A percentile compares a stretch with the other conserved stretches of the same genome.
These are phyloP conservation scores for Brachionus asplanchnoidis DNA, from an alignment of 1,140 invertebrate genomes.

Conservation along the genomic window DNA sequence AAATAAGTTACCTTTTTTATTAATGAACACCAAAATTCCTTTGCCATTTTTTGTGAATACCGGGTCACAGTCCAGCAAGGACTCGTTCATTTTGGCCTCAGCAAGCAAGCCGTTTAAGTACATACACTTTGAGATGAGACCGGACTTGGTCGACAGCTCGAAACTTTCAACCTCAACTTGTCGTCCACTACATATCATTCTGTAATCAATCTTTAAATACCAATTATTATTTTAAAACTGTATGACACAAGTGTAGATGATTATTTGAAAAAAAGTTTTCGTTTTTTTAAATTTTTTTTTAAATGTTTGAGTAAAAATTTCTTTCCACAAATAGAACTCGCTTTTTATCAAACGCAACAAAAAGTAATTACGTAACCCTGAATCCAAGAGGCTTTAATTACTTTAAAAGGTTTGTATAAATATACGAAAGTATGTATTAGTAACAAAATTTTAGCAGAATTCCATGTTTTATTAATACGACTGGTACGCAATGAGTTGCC, in stretches of 20 bases:
- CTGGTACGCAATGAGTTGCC: neutral
- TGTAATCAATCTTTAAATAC: constrained; percentile 34
- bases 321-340: neutral
- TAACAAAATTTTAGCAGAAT: neutral
- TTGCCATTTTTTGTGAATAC: constrained; percentile 27
- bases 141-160: constrained; percentile 34
- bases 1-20: constrained; percentile 2
- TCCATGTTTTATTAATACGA: neutral
- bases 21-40: constrained; percentile 20
- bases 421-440: constrained; percentile 10
- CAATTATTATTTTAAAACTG: neutral
- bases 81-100: constrained; percentile 25
- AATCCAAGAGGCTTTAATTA: constrained; percentile 28
- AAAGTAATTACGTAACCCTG: constrained; percentile 6
- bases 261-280: neutral
- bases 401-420: constrained; percentile 26
- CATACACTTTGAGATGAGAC: constrained; percentile 38
- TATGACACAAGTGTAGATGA: neutral
- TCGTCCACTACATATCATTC: constrained; percentile 42
- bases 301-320: neutral
- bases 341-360: constrained; percentile 27
- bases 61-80: constrained; percentile 8
- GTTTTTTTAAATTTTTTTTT: neutral
- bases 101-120: neutral
- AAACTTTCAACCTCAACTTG: constrained; percentile 41